These are phyloP conservation scores for Dreissena polymorpha DNA, from an alignment of 1,140 invertebrate genomes.

Conservation along the genomic window DNA sequence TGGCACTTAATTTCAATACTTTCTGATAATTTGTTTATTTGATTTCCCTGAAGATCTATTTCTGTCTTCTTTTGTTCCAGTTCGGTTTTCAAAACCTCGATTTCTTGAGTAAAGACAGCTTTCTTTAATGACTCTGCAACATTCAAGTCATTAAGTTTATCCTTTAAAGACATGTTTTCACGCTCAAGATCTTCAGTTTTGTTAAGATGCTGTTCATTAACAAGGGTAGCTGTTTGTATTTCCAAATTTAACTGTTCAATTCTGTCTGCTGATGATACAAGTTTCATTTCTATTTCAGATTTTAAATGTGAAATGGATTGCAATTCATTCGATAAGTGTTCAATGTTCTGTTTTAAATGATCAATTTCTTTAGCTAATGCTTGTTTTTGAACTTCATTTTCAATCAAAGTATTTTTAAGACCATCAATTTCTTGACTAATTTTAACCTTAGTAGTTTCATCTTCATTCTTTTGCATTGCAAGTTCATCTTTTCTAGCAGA, in stretches of 20 bases:
- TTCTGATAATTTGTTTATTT: background rate
- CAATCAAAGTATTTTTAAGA: background rate
- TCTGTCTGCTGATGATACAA: background rate
- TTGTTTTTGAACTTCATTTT: background rate
- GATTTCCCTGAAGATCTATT: background rate
- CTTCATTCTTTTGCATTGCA: background rate
- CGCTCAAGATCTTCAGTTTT: background rate
- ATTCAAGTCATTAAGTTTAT: background rate
- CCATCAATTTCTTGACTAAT: constrained; percentile 1
- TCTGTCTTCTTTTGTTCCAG: constrained; percentile 4
- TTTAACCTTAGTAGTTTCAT: background rate
- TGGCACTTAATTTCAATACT: background rate
- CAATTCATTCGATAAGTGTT: background rate
- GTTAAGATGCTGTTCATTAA: background rate
- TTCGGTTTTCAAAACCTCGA: background rate
- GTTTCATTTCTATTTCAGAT: background rate
- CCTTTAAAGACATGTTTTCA: constrained; percentile 7
- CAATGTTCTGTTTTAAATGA: background rate
- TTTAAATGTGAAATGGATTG: background rate
- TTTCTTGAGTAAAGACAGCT: constrained; percentile 6
- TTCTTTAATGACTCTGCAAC: constrained; percentile 22
- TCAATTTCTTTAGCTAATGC: background rate
- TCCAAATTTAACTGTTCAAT: background rate
- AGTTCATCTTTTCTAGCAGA: background rate
- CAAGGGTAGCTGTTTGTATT: background rate